Evolutionary conservation across 2,797 vertebrate genomes (phyloP).

Genomic region (Acanthurus lineatus): DNA sequence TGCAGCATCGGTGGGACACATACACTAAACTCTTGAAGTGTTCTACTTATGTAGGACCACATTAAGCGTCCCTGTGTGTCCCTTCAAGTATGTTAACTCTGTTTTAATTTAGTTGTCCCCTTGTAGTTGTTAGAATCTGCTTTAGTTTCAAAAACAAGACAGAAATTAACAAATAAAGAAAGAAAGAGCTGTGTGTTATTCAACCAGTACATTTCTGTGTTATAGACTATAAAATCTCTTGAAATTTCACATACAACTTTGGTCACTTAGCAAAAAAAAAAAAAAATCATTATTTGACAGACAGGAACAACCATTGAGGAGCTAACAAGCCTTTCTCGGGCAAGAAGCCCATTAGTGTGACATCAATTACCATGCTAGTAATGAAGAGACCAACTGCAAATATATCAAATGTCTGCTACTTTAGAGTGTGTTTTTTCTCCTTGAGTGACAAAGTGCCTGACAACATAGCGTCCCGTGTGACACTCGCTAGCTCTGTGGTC

Average conservation of each 20-base stretch:
- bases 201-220: constrained; percentile 1
- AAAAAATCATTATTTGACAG: constrained; percentile 76
- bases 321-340: constrained; percentile 58
- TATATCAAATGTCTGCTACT: constrained; percentile 58
- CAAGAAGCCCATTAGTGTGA: constrained; percentile 62
- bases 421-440: constrained; percentile 28
- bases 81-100: not conserved
- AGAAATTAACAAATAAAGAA: not conserved
- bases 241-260: not conserved
- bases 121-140: not conserved
- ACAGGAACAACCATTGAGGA: constrained; percentile 57
- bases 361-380: constrained; percentile 71
- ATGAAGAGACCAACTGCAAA: constrained; percentile 68
- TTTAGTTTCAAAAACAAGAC: not conserved
- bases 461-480: constrained; percentile 20
- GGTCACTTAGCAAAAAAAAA: constrained; percentile 6
- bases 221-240: not conserved
- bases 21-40: not conserved
- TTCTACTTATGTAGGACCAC: not conserved
- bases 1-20: not conserved
- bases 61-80: not conserved
- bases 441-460: constrained; percentile 44
- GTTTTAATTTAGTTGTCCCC: not conserved
- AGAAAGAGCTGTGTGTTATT: not conserved
- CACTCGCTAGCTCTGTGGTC: constrained; percentile 51